Evolutionary conservation across 2,888 invertebrate genomes (phyloP).

Genomic region (Cetonia aurata): DNA sequence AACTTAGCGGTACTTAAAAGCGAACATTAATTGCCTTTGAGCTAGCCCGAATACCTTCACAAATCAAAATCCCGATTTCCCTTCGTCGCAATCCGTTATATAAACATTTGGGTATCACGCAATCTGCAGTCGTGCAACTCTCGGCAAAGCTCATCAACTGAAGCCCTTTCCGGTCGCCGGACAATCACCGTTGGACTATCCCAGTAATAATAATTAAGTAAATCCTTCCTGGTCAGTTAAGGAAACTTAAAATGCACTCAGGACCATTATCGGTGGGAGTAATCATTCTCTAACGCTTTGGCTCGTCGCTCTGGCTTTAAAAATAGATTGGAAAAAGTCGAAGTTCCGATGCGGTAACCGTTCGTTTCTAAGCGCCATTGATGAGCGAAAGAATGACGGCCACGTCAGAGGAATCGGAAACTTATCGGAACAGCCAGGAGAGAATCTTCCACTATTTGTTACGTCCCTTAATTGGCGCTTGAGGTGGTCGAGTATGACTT

Average conservation of each 20-base stretch:
- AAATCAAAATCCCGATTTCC: slow-evolving; percentile 25
- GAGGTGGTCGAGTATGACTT: slow-evolving; percentile 56
- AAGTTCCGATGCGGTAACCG: slow-evolving; percentile 1
- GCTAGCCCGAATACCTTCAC: not conserved
- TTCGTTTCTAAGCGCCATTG: slow-evolving; percentile 6
- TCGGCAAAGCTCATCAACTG: not conserved
- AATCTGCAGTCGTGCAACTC: slow-evolving; percentile 11
- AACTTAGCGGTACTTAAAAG: not conserved
- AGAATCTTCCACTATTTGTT: slow-evolving; percentile 52
- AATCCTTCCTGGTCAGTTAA: slow-evolving; percentile 33
- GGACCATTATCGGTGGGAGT: slow-evolving; percentile 13
- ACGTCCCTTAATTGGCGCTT: slow-evolving; percentile 57
- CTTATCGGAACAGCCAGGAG: slow-evolving; percentile 26
- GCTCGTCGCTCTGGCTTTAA: not conserved
- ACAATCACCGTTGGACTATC: slow-evolving; percentile 15
- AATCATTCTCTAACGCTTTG: slow-evolving; percentile 6
- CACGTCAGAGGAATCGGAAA: slow-evolving; percentile 26
- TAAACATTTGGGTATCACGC: slow-evolving; percentile 28
- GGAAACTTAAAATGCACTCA: slow-evolving; percentile 16
- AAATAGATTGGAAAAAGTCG: not conserved
- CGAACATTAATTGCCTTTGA: slow-evolving; percentile 16
- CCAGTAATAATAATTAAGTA: slow-evolving; percentile 25
- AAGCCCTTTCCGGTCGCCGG: slow-evolving; percentile 7
- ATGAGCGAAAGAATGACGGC: slow-evolving; percentile 12
- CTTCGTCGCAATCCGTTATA: not conserved